Evolutionary conservation across 2,797 vertebrate genomes (phyloP), one percentile per base, ranked within the genome.

Genomic region (Myripristis murdjan): DNA sequence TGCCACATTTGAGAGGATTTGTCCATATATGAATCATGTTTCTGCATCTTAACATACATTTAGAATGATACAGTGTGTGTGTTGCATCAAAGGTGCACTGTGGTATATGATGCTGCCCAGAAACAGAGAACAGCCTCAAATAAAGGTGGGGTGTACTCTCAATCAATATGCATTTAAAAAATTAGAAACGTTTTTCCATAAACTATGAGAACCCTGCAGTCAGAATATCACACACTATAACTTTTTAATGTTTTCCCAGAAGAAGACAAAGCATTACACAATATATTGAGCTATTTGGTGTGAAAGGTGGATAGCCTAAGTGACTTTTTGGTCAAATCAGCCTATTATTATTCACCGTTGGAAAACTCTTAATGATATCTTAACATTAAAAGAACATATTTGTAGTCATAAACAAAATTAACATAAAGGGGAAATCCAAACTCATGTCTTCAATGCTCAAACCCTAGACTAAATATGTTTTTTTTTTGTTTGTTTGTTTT

Each of bases 1-100:
- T 83, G 73, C 76, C 58, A 62, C 47, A 31, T 9, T 16, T 28
- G 49, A 43, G 51, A 44, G 73, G 23, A 72, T 89, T 86, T 77
- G 68, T 78, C 69, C 66, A 53, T 64, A 84, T 90, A n/a, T n/a
- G 77, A 90, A 85, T 91, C 84, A 89, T 75, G 70, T 55, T 46
- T 84, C 37, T 67, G 56, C 69, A 80, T 83, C 73, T 70, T 69
- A 77, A 70, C 69, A 77, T 73, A 82, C 65, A 82, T 90, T 90
- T 82, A 71, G 20, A 49, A 70, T 70, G 83, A 87, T 81, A 65
- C 24, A 52, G 37, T 76, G 60, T 72, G 72, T 59, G 37, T 65
- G 57, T 65, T 69, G 43, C 57, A 41, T 60, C 48, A n/a, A 12
- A 59, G 55, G 53, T 76, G 52, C 77, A 62, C 54, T 28, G 47